Percentiles rank a stretch among this genome's conserved stretches.
Conservation (phyloP, 2,888 invertebrate species). For the Meloe dianella region DNA sequence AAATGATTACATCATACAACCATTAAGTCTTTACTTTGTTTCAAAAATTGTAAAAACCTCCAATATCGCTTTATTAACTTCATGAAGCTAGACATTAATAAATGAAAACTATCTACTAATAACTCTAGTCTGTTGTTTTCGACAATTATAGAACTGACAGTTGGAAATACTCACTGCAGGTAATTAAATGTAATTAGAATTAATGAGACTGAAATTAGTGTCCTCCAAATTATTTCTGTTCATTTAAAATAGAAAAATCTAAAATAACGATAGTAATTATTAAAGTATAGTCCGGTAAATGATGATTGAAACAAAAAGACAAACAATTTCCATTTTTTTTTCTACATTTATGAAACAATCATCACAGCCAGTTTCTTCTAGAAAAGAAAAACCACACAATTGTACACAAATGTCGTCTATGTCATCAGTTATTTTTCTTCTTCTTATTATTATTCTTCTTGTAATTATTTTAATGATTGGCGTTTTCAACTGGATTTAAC, state of each 20-base stretch:
- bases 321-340: background rate
- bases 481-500: no score
- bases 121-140: background rate
- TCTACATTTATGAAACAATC: background rate
- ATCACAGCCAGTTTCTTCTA: background rate
- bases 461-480: background rate
- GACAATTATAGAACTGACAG: background rate
- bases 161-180: background rate
- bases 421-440: no score
- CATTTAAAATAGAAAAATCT: background rate
- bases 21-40: no score
- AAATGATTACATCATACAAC: background rate
- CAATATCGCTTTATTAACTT: background rate
- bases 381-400: background rate
- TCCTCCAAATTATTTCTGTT: background rate
- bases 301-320: background rate
- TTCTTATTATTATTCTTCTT: no score
- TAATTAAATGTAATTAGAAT: constrained; percentile 8
- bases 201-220: background rate
- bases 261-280: background rate
- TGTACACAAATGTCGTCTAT: no score
- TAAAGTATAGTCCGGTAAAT: background rate
- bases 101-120: background rate
- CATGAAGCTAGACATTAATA: background rate
- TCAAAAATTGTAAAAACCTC: background rate